These are phyloP conservation scores for Loxodonta africana DNA, from an alignment of 2,113 vertebrate genomes.

Conservation along the genomic window DNA sequence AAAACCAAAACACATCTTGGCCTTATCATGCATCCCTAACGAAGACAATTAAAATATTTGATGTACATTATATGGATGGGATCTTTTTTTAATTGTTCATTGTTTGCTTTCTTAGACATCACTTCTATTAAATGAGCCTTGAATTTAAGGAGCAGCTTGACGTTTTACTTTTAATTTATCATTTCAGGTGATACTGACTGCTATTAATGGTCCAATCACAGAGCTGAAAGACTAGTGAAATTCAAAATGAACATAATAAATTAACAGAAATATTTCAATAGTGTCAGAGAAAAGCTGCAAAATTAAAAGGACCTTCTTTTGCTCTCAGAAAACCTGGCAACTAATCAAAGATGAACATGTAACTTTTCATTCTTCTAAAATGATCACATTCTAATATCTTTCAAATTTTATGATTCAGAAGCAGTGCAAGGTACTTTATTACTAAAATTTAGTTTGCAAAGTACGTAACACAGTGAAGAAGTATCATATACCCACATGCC, in stretches of 20 bases:
- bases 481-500: background rate
- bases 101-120: slow-evolving; percentile 81
- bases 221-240: slow-evolving; percentile 49
- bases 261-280: slow-evolving; percentile 16
- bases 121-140: slow-evolving; percentile 83
- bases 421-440: background rate
- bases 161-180: slow-evolving; percentile 81
- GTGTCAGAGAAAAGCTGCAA: background rate
- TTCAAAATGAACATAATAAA: slow-evolving; percentile 12
- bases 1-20: slow-evolving; percentile 71
- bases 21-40: slow-evolving; percentile 81
- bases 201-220: slow-evolving; percentile 31
- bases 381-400: background rate
- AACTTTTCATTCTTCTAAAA: background rate
- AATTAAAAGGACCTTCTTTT: background rate
- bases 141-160: slow-evolving; percentile 73
- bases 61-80: slow-evolving; percentile 65
- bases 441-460: background rate
- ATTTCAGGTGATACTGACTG: slow-evolving; percentile 76
- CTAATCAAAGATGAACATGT: background rate
- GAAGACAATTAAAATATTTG: slow-evolving; percentile 82
- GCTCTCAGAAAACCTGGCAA: background rate
- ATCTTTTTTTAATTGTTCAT: slow-evolving; percentile 82
- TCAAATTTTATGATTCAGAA: background rate
- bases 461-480: background rate